Conservation (phyloP, 2,113 vertebrate genomes). For the Tupaia tana region DNA sequence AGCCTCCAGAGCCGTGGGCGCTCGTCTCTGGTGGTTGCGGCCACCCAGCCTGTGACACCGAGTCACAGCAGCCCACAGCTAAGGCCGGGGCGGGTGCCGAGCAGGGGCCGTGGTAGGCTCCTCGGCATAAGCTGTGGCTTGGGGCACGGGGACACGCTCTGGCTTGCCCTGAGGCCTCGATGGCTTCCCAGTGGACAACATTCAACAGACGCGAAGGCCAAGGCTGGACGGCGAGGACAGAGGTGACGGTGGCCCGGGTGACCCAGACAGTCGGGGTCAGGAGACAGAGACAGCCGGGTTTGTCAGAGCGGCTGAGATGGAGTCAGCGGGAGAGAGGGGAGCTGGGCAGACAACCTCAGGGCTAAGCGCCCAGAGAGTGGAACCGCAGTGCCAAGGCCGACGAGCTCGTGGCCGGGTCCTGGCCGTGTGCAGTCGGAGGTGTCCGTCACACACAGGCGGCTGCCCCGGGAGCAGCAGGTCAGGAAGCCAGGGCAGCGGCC, state of each 20-base stretch:
- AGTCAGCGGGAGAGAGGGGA: no score
- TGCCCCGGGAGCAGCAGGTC: background rate
- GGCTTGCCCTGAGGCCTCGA: no score
- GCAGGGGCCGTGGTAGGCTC: background rate
- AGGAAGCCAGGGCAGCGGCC: background rate
- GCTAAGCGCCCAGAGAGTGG: no score
- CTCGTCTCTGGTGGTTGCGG: background rate
- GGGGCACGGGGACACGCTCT: background rate
- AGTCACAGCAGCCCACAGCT: background rate
- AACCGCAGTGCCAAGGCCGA: background rate
- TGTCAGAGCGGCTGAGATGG: background rate
- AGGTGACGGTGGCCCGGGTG: background rate
- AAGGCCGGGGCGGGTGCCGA: no score
- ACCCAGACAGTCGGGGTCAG: background rate
- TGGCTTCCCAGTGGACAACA: background rate
- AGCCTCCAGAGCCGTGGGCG: background rate
- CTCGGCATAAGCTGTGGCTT: no score
- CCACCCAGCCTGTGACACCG: background rate
- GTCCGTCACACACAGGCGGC: background rate
- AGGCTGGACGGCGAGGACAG: background rate
- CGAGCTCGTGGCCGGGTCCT: background rate
- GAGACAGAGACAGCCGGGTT: background rate
- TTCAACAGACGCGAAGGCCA: no score
- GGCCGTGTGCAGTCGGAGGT: no score
- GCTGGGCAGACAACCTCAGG: background rate